Evolutionary conservation across 2,888 invertebrate species (phyloP).

Genomic region (Ophion costatus): DNA sequence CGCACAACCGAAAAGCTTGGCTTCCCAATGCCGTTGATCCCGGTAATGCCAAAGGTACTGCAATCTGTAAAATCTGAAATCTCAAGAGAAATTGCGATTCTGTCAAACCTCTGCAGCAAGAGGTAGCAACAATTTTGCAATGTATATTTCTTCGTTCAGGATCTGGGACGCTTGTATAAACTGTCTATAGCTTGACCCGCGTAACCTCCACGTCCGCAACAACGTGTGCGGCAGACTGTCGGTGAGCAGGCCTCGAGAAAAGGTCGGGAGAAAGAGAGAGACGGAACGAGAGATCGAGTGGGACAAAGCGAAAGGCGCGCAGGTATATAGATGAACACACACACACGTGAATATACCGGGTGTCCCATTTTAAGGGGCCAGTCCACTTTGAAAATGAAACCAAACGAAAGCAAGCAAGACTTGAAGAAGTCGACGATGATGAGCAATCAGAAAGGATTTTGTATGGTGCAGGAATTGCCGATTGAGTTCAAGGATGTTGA

Average conservation of each 20-base stretch:
- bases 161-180: conserved; percentile 47
- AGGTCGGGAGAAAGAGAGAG: conserved; percentile 24
- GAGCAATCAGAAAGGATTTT: too few species aligned
- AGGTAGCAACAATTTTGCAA: conserved; percentile 20
- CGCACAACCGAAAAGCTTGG: background rate
- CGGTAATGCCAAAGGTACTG: background rate
- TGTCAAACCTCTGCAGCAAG: background rate
- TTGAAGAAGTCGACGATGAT: too few species aligned
- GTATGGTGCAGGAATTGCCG: too few species aligned
- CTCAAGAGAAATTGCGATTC: background rate
- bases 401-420: too few species aligned
- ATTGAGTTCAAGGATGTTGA: too few species aligned
- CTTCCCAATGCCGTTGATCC: background rate
- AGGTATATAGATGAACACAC: conserved; percentile 18
- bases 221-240: conserved; percentile 47
- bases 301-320: conserved; percentile 32
- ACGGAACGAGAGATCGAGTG: conserved; percentile 28
- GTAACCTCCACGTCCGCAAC: conserved; percentile 37
- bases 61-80: background rate
- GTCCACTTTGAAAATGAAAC: too few species aligned
- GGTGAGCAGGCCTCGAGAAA: conserved; percentile 39
- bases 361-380: too few species aligned
- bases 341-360: background rate
- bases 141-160: conserved; percentile 23
- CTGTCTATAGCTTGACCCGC: conserved; percentile 41